A percentile compares a stretch with the other conserved stretches of the same genome.
phyloP scores from a whole-genome alignment of 2,888 invertebrate genomes.

The Drosophila kuntzei region DNA sequence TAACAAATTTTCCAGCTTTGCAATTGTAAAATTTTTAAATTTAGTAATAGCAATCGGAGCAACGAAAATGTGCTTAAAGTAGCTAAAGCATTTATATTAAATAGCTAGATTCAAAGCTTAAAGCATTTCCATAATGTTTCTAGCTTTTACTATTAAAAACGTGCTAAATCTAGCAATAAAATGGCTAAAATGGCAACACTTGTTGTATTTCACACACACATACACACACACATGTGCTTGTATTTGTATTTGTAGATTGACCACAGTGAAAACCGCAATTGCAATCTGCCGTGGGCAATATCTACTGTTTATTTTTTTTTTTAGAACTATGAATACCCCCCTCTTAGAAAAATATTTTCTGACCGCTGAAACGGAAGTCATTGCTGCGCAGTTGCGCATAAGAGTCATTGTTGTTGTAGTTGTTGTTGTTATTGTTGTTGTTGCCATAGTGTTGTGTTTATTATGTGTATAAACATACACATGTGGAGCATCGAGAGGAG shows the following conservation, averaged over 20 bases:
- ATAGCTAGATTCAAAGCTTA: too few species aligned
- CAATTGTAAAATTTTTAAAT: too few species aligned
- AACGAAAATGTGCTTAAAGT: too few species aligned
- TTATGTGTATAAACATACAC: constrained; percentile 47
- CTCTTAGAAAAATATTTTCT: too few species aligned
- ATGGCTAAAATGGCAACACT: too few species aligned
- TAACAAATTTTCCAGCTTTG: too few species aligned
- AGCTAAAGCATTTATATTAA: too few species aligned
- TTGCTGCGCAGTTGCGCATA: constrained; percentile 69
- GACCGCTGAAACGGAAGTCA: constrained; percentile 66
- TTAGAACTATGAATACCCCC: background rate
- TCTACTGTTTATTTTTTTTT: constrained; percentile 39
- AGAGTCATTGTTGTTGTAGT: constrained; percentile 45
- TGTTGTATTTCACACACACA: constrained; percentile 18
- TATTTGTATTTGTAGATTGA: constrained; percentile 69
- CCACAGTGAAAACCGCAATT: constrained; percentile 62
- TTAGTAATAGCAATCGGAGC: too few species aligned
- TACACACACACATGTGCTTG: constrained; percentile 17
- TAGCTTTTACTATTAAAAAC: too few species aligned
- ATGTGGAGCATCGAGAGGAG: constrained; percentile 52
- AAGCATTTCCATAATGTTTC: too few species aligned
- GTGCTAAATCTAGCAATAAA: too few species aligned
- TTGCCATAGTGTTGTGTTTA: constrained; percentile 50
- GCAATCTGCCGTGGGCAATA: constrained; percentile 65
- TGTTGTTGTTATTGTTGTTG: constrained; percentile 33